Base-by-base conservation (phyloP, 2,888 invertebrate genomes). In the Leptinotarsa juncta region DNA sequence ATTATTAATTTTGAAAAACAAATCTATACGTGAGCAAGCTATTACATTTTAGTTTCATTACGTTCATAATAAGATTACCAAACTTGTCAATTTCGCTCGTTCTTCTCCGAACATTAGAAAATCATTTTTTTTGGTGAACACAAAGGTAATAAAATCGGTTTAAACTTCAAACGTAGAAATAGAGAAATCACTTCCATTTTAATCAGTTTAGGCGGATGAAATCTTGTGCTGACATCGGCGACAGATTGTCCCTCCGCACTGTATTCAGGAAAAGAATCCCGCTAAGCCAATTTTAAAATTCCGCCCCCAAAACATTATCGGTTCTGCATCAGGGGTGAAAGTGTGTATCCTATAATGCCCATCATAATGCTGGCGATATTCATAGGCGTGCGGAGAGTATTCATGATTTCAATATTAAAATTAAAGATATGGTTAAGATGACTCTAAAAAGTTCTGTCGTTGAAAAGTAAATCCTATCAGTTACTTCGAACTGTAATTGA, bases 271-370 rank as follows among this genome's bases (percentile, higher is more conserved):
- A 75, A 73, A 74, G 75, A 76, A 69, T 75, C 71, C 57, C 78
- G 76, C 78, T 80, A 81, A 83, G 80, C 82, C 78, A 80, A 80
- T 82, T 83, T 84, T 82, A 83, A 84, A 84, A 84, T 84, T 83
- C 84, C 84, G 83, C 84, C 84, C 84, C 82, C 81, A 65, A 71
- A 75, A 78, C 76, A 78, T 76, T 74, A 78, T 76, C 76, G 76
- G 73, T 65, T 71, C 74, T 73, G 71, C 78, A 73, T 71, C 77
- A 66, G 70, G 78, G 78, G 78, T 75, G 75, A 71, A 73, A 75
- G 78, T 76, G 77, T 75, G 72, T 76, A 77, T 78, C 76, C 78
- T 75, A 72, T 78, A 78, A 78, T 77, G 78, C 78, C 72, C 75
- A 69, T 77, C 78, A 72, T 76, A 74, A 75, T 76, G 72, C 71